Conservation (phyloP, 2,888 invertebrate species). For the Acanthopleura granulata region DNA sequence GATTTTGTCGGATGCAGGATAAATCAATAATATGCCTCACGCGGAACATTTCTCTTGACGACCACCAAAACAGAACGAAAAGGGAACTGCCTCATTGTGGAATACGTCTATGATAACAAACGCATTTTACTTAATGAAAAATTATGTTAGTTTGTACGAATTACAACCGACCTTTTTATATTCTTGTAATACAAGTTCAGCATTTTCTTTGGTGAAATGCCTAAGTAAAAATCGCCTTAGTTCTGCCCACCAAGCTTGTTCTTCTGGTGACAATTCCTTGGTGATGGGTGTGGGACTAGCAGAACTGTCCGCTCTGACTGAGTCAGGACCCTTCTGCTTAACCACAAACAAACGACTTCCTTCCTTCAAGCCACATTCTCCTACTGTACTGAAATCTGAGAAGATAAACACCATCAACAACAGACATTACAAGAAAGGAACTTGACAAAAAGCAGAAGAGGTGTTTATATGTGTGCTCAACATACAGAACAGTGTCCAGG, state of each 20-base stretch:
- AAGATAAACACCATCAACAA: no score
- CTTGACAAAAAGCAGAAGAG: no score
- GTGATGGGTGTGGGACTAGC: not conserved
- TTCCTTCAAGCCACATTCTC: slow-evolving; percentile 6
- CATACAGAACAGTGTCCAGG: no score
- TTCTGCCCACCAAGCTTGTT: slow-evolving; percentile 44
- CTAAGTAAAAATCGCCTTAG: slow-evolving; percentile 48
- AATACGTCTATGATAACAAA: no score
- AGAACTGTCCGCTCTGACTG: not conserved
- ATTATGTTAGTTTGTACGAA: not conserved
- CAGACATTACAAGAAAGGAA: no score
- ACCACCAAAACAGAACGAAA: no score
- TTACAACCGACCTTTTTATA: slow-evolving; percentile 50
- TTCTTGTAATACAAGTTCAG: slow-evolving; percentile 52
- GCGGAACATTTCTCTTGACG: no score
- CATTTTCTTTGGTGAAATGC: slow-evolving; percentile 58
- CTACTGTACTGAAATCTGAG: not conserved
- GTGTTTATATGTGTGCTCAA: no score
- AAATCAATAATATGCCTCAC: no score
- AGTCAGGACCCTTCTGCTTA: not conserved
- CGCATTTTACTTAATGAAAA: no score
- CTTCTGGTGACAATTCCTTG: not conserved
- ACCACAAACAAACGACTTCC: slow-evolving; percentile 2
- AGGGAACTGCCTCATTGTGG: no score
- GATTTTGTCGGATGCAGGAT: no score